phyloP scores from a whole-genome alignment of 2,888 invertebrate genomes.

The Athripsodes cinereus region DNA sequence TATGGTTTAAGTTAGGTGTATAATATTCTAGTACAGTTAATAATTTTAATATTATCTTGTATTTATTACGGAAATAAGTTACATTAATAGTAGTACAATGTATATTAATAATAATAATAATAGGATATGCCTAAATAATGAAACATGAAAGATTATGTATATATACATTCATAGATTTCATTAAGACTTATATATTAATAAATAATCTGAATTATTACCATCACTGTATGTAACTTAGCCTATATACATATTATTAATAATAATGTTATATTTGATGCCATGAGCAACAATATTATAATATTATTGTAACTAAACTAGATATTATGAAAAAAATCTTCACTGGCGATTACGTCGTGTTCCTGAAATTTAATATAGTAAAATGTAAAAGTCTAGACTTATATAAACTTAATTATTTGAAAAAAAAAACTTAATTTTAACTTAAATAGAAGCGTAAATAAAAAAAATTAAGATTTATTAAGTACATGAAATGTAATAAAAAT shows the following conservation, averaged over 20 bases:
- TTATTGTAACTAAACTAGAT: slow-evolving; percentile 5
- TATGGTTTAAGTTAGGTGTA: too few species aligned
- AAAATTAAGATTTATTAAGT: not conserved
- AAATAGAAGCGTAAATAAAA: too few species aligned
- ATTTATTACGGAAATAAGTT: too few species aligned
- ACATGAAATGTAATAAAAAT: not conserved
- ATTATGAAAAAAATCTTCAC: slow-evolving; percentile 29
- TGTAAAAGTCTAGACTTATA: too few species aligned
- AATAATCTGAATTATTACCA: slow-evolving; percentile 7
- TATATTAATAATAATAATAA: too few species aligned
- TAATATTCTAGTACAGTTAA: too few species aligned
- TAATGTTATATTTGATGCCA: not conserved
- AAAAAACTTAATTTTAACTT: slow-evolving; percentile 5
- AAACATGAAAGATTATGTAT: slow-evolving; percentile 12
- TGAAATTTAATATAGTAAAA: slow-evolving; percentile 35
- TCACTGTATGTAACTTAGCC: not conserved
- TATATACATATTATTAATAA: not conserved
- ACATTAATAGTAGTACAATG: too few species aligned
- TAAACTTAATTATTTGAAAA: slow-evolving; percentile 13
- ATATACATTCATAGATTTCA: not conserved
- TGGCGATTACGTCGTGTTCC: slow-evolving; percentile 39
- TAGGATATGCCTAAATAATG: not conserved
- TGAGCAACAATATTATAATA: slow-evolving; percentile 1
- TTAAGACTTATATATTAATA: not conserved
- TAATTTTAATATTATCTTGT: too few species aligned